Evolutionary conservation across 1,140 invertebrate genomes (phyloP).

Genomic region (Choristoneura fumiferana): DNA sequence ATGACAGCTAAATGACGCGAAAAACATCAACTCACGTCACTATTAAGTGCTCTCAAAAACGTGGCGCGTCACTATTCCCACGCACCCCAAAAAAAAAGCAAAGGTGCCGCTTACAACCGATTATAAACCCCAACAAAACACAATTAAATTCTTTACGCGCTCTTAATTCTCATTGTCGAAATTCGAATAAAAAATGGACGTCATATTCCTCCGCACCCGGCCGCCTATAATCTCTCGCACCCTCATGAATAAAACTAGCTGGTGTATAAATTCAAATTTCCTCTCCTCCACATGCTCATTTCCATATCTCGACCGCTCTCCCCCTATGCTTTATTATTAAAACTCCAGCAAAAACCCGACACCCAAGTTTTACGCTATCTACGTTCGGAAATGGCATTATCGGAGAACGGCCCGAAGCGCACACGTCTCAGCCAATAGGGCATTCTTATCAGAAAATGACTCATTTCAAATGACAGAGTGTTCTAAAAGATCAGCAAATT

Average conservation of each 20-base stretch:
- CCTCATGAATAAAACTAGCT: conserved; percentile 74
- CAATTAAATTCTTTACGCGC: conserved; percentile 18
- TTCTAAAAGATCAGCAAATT: conserved; percentile 55
- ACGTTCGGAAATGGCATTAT: conserved; percentile 74
- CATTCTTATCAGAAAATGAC: conserved; percentile 79
- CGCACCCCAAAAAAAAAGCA: conserved; percentile 2
- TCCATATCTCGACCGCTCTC: conserved; percentile 69
- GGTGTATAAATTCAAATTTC: conserved; percentile 78
- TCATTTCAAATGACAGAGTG: conserved; percentile 79
- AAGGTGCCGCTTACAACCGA: background rate
- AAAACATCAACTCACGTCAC: background rate
- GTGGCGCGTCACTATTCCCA: background rate
- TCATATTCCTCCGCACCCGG: conserved; percentile 44
- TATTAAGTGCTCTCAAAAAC: background rate
- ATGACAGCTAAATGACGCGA: conserved; percentile 10
- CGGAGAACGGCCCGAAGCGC: conserved; percentile 58
- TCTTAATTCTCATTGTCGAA: conserved; percentile 18
- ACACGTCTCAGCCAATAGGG: conserved; percentile 76
- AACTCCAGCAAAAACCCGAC: conserved; percentile 71
- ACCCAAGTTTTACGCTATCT: conserved; percentile 71
- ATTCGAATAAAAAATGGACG: conserved; percentile 29
- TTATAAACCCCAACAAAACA: conserved; percentile 3
- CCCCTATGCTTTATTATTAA: conserved; percentile 74
- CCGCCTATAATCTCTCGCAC: conserved; percentile 50
- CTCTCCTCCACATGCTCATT: conserved; percentile 74